Conservation (phyloP, 2,113 vertebrate species). For the Zosterops borbonicus region DNA sequence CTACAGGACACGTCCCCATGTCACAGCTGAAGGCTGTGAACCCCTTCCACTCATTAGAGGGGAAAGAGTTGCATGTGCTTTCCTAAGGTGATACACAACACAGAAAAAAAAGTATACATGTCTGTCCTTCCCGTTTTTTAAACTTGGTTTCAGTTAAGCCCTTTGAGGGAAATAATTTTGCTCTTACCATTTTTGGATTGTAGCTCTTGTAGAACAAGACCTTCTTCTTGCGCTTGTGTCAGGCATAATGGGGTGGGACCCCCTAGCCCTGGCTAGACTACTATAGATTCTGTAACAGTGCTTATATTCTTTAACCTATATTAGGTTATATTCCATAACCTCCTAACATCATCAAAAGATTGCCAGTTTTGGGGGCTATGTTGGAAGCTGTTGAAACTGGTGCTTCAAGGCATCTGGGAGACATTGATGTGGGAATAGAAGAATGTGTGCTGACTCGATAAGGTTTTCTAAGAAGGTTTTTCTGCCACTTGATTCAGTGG, state of each 20-base stretch:
- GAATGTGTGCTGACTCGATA: conserved; percentile 9
- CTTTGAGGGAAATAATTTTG: not conserved
- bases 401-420: conserved; percentile 14
- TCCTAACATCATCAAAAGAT: not conserved
- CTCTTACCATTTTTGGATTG: not conserved
- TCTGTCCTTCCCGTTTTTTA: not conserved
- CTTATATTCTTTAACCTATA: not conserved
- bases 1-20: accelerated
- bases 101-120: accelerated
- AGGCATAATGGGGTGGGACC: not conserved
- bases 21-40: not conserved
- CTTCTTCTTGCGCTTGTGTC: not conserved
- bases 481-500: not conserved
- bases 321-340: too few relatives aligned
- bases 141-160: not conserved
- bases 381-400: not conserved
- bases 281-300: not conserved
- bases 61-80: not conserved
- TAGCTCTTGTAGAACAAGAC: not conserved
- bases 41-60: not conserved
- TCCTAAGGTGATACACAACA: not conserved
- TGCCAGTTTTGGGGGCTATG: not conserved
- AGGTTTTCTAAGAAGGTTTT: conserved; percentile 27
- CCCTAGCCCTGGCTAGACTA: not conserved
- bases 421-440: not conserved